Base-by-base conservation (phyloP, 1,140 invertebrate species). In the Drosophila kohkoa region DNA sequence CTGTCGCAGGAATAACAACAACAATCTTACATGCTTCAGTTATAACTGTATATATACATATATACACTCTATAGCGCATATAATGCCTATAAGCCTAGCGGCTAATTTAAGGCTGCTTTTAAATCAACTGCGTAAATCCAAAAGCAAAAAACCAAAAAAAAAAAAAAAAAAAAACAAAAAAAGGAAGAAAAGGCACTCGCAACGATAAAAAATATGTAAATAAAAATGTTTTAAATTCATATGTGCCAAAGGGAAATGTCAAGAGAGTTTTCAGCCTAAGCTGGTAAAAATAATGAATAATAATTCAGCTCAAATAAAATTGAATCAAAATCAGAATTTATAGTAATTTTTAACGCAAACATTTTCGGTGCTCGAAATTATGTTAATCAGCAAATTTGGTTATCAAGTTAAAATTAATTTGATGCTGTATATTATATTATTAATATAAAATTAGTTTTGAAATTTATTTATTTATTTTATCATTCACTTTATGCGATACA, bases 21-120 rank as follows among this genome's bases (percentile, higher is more conserved):
- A 69, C 57, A 74, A 67, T 46, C 54, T 62, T 35, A 41, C 58
- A 58, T 25, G 58, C 72, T 35, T 70, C 66, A 70, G 28, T 32
- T 49, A 62, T 58, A 38, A 52, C 25, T 32, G 38, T 62, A 54
- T 32, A 52, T 54, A 28, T 58, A 38, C 43, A 25, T 20, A 28
- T 62, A 54, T 32, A 52, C 46, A 28, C n/a, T 54, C 4, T 38
- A 52, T 43, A 32, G 28, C 28, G n/a, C 5, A 16, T 30, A 35
- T 65, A 64, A 65, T 52, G 30, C 45, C 49, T 20, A 67, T 68
- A 77, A 77, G 75, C 54, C 38, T 20, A 45, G 10, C 30, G 38
- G 57, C 55, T 60, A 62, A 74, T 69, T 74, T 52, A 64, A 43
- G 58, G 25, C 25, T 38, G 30, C 41, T 8, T 30, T 52, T 67